These are phyloP conservation scores for Chrysolina oricalcia DNA, from an alignment of 2,888 invertebrate species.

Conservation along the genomic window DNA sequence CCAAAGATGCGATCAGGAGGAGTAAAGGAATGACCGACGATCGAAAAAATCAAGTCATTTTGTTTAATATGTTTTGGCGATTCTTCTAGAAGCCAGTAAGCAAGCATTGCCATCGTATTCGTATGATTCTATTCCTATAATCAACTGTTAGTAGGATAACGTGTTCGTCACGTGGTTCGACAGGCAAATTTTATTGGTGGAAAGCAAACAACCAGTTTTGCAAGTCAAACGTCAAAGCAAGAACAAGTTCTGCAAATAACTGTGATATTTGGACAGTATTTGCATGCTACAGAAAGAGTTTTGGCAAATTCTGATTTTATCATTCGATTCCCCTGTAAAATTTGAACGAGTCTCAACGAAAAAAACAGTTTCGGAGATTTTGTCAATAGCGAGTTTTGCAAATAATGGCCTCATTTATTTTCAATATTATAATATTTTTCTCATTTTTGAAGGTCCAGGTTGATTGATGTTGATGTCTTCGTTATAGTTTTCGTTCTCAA, in stretches of 20 bases:
- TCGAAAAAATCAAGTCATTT: slow-evolving; percentile 22
- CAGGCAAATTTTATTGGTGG: too few relatives aligned
- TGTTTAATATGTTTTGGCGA: slow-evolving; percentile 11
- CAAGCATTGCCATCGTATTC: too few relatives aligned
- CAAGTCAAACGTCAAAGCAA: not conserved
- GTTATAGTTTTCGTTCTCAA: too few relatives aligned
- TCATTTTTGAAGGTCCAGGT: too few relatives aligned
- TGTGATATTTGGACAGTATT: too few relatives aligned
- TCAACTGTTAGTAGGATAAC: too few relatives aligned
- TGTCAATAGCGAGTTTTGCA: not conserved
- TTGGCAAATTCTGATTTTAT: too few relatives aligned
- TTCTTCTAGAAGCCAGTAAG: slow-evolving; percentile 7
- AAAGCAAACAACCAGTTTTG: too few relatives aligned
- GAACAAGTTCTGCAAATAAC: not conserved
- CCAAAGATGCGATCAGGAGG: not conserved
- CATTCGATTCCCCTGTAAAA: not conserved
- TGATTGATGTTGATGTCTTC: too few relatives aligned
- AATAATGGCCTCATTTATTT: not conserved
- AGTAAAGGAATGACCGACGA: slow-evolving; percentile 22
- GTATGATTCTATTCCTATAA: too few relatives aligned
- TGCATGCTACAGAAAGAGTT: not conserved
- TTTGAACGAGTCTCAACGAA: not conserved
- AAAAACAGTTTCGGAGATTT: not conserved
- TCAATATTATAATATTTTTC: too few relatives aligned
- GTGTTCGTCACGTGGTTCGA: too few relatives aligned